Base-by-base conservation (phyloP, 2,888 invertebrate genomes). In the Muscina levida region DNA sequence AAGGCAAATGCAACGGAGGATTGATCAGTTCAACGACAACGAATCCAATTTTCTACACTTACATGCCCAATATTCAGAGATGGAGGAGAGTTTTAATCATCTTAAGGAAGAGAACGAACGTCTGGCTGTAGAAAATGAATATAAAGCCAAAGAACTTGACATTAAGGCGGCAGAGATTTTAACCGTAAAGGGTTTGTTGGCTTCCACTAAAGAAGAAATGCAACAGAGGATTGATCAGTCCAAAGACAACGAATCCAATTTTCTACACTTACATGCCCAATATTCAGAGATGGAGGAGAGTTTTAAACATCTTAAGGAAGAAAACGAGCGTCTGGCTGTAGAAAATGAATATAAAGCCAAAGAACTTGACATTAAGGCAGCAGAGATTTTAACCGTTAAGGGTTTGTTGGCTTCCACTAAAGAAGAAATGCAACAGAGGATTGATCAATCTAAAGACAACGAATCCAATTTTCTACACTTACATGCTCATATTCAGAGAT, bases 1-100 rank as follows among this genome's bases (percentile, higher is more conserved):
- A 26, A 59, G 10, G 19, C 0, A 10, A 10, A 4, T 59, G 2
- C 31, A 59, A 17, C 6, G 11, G 1, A 8, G 17, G 39, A 59
- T 59, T 59, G 59, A 26, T 1, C 3, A 59, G 10, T 31, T 19
- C 2, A 37, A 1, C 11, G 17, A 37, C 11, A 59, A 31, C 4
- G 59, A 59, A 17, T 8, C n/a, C 3, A 17, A 59, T 31, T 59
- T 59, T 37, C n/a, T 59, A 8, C 59, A 17, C 2, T 17, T 59
- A 19, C 59, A 59, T n/a, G 15, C 59, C 2, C 37, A 17, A 5
- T 59, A 59, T 19, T 59, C 37, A 1, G 37, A 15, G 17, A 37
- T 39, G 10, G 59, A 59, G n/a, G 59, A 59, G 15, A 15, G 59
- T 15, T 15, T 17, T 17, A 59, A 59, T 11, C 6, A 11, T 2